Evolutionary conservation across 92 coral and sea anemone species (phyloP).

Genomic region (Desmophyllum pertusum): DNA sequence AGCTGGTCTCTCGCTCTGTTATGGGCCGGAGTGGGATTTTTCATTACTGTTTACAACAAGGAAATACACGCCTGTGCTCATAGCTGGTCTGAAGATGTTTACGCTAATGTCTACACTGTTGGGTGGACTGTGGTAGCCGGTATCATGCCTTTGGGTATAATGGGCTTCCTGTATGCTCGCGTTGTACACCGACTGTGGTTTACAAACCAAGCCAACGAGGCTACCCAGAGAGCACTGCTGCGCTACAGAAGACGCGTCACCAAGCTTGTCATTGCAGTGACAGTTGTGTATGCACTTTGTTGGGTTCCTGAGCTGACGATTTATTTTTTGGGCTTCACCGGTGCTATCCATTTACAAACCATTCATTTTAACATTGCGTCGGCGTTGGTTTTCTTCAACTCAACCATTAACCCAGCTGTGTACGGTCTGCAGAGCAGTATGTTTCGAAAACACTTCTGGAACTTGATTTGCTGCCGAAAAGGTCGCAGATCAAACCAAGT

Average conservation of each 20-base stretch:
- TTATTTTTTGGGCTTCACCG: constrained; percentile 42
- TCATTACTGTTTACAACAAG: constrained; percentile 23
- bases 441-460: constrained; percentile 26
- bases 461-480: constrained; percentile 12
- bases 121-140: constrained; percentile 42
- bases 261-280: constrained; percentile 42
- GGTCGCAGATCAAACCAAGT: neutral
- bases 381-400: constrained; percentile 34
- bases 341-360: neutral
- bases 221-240: constrained; percentile 47
- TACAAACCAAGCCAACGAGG: constrained; percentile 27
- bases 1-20: constrained; percentile 29
- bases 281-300: constrained; percentile 40
- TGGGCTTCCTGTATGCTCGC: constrained; percentile 35
- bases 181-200: constrained; percentile 42
- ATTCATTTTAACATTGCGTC: constrained; percentile 38
- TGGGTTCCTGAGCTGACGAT: constrained; percentile 50
- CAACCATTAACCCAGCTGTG: constrained; percentile 31
- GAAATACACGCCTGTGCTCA: constrained; percentile 2
- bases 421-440: constrained; percentile 40
- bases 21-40: constrained; percentile 45
- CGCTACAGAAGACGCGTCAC: constrained; percentile 50
- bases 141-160: constrained; percentile 14
- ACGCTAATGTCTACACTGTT: constrained; percentile 34
- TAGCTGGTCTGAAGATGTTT: constrained; percentile 29